Conservation (phyloP, 2,113 vertebrate species). For the Cephalopterus ornatus region DNA sequence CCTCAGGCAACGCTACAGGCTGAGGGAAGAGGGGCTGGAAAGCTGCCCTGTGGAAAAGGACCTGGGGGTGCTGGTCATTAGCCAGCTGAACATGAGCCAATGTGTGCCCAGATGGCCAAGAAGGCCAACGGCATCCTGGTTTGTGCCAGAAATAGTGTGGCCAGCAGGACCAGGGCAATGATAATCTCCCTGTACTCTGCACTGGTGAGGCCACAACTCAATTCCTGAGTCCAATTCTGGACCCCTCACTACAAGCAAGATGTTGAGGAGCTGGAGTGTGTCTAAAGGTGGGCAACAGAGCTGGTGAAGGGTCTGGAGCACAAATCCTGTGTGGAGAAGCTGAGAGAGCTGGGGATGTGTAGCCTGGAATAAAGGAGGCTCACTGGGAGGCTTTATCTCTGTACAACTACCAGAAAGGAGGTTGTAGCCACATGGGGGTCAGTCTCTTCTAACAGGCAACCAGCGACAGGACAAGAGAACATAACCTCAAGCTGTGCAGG, state of each 20-base stretch:
- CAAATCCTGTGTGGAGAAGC: accelerated
- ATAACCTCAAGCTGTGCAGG: not conserved
- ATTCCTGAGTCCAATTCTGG: accelerated
- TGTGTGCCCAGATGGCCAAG: not conserved
- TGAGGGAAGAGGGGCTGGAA: not conserved
- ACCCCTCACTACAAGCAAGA: not conserved
- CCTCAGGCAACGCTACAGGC: no score
- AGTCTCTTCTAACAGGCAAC: not conserved
- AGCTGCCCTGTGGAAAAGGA: not conserved
- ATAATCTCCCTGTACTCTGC: accelerated
- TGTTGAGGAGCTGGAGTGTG: not conserved
- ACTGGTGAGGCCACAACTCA: not conserved
- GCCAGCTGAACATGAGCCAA: not conserved
- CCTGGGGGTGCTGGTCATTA: not conserved
- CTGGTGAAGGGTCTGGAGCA: not conserved
- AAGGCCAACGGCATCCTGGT: not conserved
- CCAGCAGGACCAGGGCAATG: not conserved
- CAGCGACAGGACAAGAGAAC: not conserved
- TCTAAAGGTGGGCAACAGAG: not conserved
- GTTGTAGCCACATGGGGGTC: not conserved
- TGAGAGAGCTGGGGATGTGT: not conserved
- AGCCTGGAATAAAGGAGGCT: not conserved
- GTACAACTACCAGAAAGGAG: not conserved
- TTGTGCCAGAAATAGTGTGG: not conserved
- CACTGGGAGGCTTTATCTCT: not conserved